Evolutionary conservation across 2,888 invertebrate species (phyloP).

Genomic region (Beris morrisii): DNA sequence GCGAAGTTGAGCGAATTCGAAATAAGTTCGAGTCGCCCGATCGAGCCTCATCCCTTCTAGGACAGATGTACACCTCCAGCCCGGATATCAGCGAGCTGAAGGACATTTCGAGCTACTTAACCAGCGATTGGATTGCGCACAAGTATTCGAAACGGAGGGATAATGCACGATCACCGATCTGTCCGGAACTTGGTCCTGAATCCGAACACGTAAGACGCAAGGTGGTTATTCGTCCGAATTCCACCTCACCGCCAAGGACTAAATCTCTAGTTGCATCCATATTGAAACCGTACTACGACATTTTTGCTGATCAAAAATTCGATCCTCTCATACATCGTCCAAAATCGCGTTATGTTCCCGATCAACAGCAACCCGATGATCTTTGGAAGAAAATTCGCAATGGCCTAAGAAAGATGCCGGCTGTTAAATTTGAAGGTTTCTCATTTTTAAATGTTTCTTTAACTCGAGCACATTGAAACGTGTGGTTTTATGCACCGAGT

Average conservation of each 20-base stretch:
- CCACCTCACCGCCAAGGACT: slow-evolving; percentile 59
- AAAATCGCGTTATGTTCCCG: slow-evolving; percentile 73
- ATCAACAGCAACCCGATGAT: slow-evolving; percentile 47
- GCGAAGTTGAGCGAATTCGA: slow-evolving; percentile 73
- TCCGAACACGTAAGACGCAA: slow-evolving; percentile 40
- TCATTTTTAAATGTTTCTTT: slow-evolving; percentile 33
- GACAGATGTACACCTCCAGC: slow-evolving; percentile 78
- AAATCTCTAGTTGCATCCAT: slow-evolving; percentile 56
- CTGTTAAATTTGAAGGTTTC: slow-evolving; percentile 54
- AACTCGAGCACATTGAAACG: slow-evolving; percentile 40
- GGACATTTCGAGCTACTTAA: slow-evolving; percentile 76
- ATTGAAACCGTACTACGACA: slow-evolving; percentile 55
- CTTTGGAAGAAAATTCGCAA: slow-evolving; percentile 45
- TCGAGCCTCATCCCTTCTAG: slow-evolving; percentile 63
- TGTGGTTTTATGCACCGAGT: slow-evolving; percentile 33
- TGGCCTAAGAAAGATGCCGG: slow-evolving; percentile 70
- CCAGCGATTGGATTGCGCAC: slow-evolving; percentile 80
- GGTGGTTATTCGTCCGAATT: slow-evolving; percentile 49
- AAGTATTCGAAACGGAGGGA: slow-evolving; percentile 71
- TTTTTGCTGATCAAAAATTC: slow-evolving; percentile 68
- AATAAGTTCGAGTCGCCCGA: slow-evolving; percentile 68
- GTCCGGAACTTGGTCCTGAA: slow-evolving; percentile 54
- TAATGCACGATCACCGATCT: slow-evolving; percentile 67
- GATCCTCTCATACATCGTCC: slow-evolving; percentile 77
- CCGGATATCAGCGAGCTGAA: slow-evolving; percentile 76